Evolutionary conservation across 1,140 invertebrate species (phyloP), one percentile per base, ranked within the genome.

Genomic region (silkworm (Bombyx mori)): DNA sequence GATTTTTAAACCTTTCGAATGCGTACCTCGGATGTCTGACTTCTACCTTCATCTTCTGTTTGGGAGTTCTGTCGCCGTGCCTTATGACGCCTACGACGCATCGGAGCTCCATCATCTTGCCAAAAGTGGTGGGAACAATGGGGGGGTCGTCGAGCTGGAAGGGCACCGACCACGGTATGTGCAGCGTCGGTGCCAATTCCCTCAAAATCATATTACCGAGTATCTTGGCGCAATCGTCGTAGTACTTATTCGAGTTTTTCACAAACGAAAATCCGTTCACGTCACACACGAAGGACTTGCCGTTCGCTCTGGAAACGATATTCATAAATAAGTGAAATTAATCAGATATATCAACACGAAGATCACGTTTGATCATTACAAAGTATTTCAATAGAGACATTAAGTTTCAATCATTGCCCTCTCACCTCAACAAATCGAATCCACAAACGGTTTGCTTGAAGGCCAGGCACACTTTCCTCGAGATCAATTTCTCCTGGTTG

Each of bases 21-120:
- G 89, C 90, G 90, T 88, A 98, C 94, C 98, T 98, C 42, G 94
- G 96, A 92, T 99, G 97, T 58, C 97, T 92, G n/a, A 99, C 98
- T 91, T 99, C 98, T 70, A 99, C 97, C 89, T 99, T 99, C 98
- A 99, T 99, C 89, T 99, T 99, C 88, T 99, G 99, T 86, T 99
- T 99, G 0, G 99, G 99, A 8, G 98, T 99, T 70, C 99, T 89
- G 86, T 99, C 99, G 0, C 98, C 99, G 77, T 99, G 99, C 66
- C 99, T 88, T 55, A 99, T 99, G 1, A 99, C 96, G n/a, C 95
- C 98, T 42, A 99, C 96, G 1, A 99, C 98, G 88, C 98, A 99
- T 42, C 98, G 89, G 53, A 99, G 88, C 84, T 99, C 99, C 98
- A 99, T 99, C 96, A 99, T 99, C 90, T 99, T 99, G 7, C 98